Evolutionary conservation across 37 sponge, comb jelly and placozoan species (phyloP).

Genomic region (Agelas oroides): DNA sequence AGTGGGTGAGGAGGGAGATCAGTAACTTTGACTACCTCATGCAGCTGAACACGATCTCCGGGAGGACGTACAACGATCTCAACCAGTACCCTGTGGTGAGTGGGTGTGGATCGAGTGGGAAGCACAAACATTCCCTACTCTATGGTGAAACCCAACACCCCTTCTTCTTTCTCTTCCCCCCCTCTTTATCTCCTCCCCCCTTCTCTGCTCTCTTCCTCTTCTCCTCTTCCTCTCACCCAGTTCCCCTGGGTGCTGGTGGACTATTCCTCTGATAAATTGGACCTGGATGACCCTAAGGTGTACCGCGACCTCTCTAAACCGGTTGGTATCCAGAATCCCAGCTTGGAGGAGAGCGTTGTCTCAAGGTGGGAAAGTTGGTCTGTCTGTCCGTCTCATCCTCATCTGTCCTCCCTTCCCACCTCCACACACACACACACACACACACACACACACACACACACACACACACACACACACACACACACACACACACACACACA

Average conservation of each 20-base stretch:
- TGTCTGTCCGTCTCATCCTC: slow-evolving; percentile 5
- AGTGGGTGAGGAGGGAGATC: slow-evolving; percentile 90
- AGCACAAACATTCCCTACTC: no score
- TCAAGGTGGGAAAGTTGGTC: slow-evolving; percentile 39
- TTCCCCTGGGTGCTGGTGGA: slow-evolving; percentile 96
- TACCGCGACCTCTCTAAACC: slow-evolving; percentile 92
- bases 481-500: slow-evolving; percentile 24
- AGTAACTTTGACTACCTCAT: slow-evolving; percentile 98
- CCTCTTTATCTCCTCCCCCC: no score
- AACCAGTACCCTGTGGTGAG: slow-evolving; percentile 97
- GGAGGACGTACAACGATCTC: slow-evolving; percentile 97
- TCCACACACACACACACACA: neutral
- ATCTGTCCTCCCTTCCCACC: no score
- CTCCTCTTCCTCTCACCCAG: slow-evolving; percentile 21
- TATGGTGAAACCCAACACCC: no score
- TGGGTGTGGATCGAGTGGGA: no score
- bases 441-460: neutral
- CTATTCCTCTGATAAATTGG: slow-evolving; percentile 70
- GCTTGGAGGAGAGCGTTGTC: slow-evolving; percentile 49
- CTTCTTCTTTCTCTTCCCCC: no score
- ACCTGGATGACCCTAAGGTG: slow-evolving; percentile 64
- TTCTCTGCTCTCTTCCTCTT: no score
- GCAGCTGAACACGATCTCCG: slow-evolving; percentile 96
- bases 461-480: slow-evolving; percentile 17
- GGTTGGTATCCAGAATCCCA: slow-evolving; percentile 84